These are phyloP conservation scores for Cirrhinus molitorella DNA, from an alignment of 2,797 vertebrate species.

Conservation along the genomic window DNA sequence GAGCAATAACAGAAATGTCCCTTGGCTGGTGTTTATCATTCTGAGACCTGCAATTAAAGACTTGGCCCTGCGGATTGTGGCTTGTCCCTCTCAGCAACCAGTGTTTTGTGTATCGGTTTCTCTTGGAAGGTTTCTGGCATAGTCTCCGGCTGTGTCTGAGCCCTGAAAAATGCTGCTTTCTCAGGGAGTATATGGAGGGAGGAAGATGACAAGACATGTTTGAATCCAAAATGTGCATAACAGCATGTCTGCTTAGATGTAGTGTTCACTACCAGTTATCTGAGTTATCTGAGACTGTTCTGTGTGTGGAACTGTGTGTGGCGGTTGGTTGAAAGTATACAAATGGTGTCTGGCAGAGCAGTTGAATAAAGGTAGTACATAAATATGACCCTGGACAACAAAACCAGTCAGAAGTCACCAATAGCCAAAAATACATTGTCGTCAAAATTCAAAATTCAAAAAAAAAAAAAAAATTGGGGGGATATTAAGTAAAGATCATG, in stretches of 20 bases:
- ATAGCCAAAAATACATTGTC: too few relatives aligned
- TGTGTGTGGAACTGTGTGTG: too few relatives aligned
- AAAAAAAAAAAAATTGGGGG: too few relatives aligned
- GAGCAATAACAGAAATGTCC: constrained; percentile 47
- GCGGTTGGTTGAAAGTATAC: too few relatives aligned
- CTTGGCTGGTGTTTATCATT: constrained; percentile 47
- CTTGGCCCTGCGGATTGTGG: constrained; percentile 33
- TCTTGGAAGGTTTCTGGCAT: constrained; percentile 11
- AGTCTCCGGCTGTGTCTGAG: background rate
- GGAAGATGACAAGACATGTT: background rate
- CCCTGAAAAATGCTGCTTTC: background rate
- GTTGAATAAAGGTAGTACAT: too few relatives aligned
- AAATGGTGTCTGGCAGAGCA: too few relatives aligned
- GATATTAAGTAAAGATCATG: too few relatives aligned
- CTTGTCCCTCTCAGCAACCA: constrained; percentile 28
- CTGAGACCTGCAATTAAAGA: constrained; percentile 39
- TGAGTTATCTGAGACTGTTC: too few relatives aligned
- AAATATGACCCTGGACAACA: too few relatives aligned
- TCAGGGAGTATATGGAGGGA: background rate
- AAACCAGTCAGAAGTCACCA: too few relatives aligned
- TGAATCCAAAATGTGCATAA: background rate
- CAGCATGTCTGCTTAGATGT: background rate
- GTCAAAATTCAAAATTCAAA: too few relatives aligned
- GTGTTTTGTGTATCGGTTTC: constrained; percentile 24
- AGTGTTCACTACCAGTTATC: too few relatives aligned